Evolutionary conservation across 1,140 invertebrate species (phyloP).

Genomic region (Macrobrachium nipponense): DNA sequence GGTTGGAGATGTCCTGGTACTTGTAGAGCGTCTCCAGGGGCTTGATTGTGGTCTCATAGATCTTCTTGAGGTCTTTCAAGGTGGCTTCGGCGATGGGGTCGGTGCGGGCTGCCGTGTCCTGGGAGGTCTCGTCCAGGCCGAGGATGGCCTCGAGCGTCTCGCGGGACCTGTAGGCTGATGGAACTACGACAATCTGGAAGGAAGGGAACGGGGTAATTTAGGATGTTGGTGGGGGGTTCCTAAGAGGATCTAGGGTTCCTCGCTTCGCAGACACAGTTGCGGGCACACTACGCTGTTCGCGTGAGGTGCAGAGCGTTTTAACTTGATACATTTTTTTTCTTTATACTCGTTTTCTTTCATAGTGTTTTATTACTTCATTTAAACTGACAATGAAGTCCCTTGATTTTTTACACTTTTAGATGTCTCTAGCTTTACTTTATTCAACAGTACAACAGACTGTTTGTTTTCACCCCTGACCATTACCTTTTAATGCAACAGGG

Average conservation of each 20-base stretch:
- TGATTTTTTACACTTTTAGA: too few relatives aligned
- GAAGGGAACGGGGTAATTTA: conserved; percentile 32
- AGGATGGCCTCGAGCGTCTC: conserved; percentile 85
- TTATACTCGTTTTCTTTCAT: too few relatives aligned
- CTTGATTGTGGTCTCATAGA: conserved; percentile 89
- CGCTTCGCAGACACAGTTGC: too few relatives aligned
- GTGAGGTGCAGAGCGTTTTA: not conserved
- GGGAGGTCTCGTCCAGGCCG: conserved; percentile 78
- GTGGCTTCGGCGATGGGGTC: conserved; percentile 81
- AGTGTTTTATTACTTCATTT: too few relatives aligned
- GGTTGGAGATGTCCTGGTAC: conserved; percentile 90
- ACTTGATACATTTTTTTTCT: not conserved
- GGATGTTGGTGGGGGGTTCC: conserved; percentile 11
- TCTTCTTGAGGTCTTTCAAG: conserved; percentile 85
- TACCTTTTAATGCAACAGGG: too few relatives aligned
- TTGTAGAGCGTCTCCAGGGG: conserved; percentile 91
- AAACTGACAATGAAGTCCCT: too few relatives aligned
- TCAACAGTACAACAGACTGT: too few relatives aligned
- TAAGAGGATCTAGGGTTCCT: not conserved
- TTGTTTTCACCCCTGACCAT: too few relatives aligned
- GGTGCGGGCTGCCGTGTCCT: conserved; percentile 75
- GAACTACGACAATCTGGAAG: conserved; percentile 76
- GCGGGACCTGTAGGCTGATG: conserved; percentile 80
- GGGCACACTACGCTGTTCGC: too few relatives aligned
- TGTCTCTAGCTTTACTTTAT: too few relatives aligned